phyloP scores from a whole-genome alignment of 2,888 invertebrate species.

The Brachypterus glaber region DNA sequence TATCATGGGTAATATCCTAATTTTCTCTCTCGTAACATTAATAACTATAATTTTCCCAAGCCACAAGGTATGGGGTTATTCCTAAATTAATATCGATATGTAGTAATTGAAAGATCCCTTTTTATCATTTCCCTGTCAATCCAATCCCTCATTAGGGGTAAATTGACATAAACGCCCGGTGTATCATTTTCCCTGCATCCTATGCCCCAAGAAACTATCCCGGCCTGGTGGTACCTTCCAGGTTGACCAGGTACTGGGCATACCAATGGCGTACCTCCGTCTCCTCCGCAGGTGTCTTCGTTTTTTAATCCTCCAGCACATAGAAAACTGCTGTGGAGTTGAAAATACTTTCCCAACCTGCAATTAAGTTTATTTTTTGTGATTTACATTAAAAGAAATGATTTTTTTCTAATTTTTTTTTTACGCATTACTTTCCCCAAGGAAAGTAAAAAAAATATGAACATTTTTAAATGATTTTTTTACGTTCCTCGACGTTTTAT shows the following conservation, averaged over 20 bases:
- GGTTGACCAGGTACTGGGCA: conserved; percentile 8
- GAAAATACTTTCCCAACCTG: conserved; percentile 7
- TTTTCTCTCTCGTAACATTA: too few species aligned
- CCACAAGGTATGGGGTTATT: too few species aligned
- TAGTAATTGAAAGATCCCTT: conserved; percentile 4
- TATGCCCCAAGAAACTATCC: conserved; percentile 9
- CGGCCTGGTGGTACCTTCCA: conserved; percentile 9
- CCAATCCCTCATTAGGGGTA: conserved; percentile 8
- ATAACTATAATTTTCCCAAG: too few species aligned
- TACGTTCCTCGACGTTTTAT: too few species aligned
- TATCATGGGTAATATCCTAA: too few species aligned
- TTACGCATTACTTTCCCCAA: too few species aligned
- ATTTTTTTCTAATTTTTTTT: too few species aligned
- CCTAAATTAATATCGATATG: conserved; percentile 6
- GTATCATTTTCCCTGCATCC: conserved; percentile 4
- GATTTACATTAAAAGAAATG: too few species aligned
- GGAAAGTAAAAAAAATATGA: too few species aligned
- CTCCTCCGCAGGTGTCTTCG: conserved; percentile 3
- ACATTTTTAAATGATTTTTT: too few species aligned
- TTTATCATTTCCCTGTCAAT: conserved; percentile 7
- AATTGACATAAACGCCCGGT: conserved; percentile 8
- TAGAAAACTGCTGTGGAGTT: conserved; percentile 5
- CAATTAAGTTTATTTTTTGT: too few species aligned
- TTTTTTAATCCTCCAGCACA: neutral
- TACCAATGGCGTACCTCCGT: conserved; percentile 7